Evolutionary conservation across 92 coral and sea anemone species (phyloP), one percentile per base, ranked within the genome.

Genomic region (Zoanthus solanderi): DNA sequence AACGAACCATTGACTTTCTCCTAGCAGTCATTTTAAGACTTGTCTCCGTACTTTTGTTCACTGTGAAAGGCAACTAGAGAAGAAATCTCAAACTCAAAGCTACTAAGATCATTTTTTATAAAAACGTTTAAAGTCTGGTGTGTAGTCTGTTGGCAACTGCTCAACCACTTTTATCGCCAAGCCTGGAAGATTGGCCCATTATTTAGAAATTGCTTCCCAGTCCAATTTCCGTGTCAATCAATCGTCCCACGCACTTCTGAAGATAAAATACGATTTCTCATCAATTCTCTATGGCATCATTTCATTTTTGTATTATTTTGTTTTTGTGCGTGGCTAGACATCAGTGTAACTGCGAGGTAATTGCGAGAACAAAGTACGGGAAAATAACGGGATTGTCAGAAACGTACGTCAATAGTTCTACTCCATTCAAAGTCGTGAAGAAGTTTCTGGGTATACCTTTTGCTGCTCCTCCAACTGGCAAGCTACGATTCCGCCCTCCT

Each of bases 361-460:
- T 87, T 71, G 89, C 90, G 9, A 71, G 47, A 11, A 92, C 96
- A 57, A 84, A 84, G 47, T 93, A 93, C 78, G 98, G 98, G 53
- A 53, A 78, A 37, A n/a, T 93, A 0, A 74, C 66, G 72, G 98
- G 98, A 67, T 71, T 78, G 16, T 74, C 92, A 13, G 86, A 95
- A 42, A 76, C 74, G 34, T 95, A 93, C 72, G 69, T 88, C 17
- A 17, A 66, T 65, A 69, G 67, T 28, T 72, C 52, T 79, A 79
- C 91, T 13, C 90, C 87, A 76, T 87, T 95, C 65, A 91, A 85
- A 74, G 61, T 78, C 8, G 93, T 95, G 29, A 91, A 76, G 76
- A 95, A 89, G 89, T 95, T 93, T 60, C 98, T 95, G 37, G 98
- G 98, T 1, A 76, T 95, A 69, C 98, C 96, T 1, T 95, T 89